Percentiles rank a stretch among this genome's conserved stretches.
Evolutionary conservation across 1,140 invertebrate genomes (phyloP).

Genomic region (Anastrepha ludens): DNA sequence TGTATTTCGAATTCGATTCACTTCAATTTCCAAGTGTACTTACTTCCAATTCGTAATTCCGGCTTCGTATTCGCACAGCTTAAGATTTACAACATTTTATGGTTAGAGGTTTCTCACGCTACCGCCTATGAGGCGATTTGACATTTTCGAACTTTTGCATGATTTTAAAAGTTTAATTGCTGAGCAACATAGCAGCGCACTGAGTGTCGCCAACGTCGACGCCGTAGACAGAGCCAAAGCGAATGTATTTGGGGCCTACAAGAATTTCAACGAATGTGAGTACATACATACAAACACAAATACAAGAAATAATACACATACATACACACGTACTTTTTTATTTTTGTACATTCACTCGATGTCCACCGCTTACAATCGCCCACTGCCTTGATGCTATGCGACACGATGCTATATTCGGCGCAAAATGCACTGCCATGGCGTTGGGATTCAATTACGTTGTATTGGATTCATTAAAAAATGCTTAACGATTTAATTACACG

Average conservation of each 20-base stretch:
- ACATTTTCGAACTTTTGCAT: conserved; percentile 74
- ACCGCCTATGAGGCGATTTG: conserved; percentile 63
- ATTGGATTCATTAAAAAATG: conserved; percentile 52
- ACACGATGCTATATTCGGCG: not conserved
- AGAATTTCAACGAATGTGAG: not conserved
- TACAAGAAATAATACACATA: too few species aligned
- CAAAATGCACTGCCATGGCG: not conserved
- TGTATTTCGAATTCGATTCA: too few species aligned
- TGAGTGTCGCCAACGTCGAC: not conserved
- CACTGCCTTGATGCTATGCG: not conserved
- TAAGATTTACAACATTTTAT: conserved; percentile 56
- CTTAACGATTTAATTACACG: conserved; percentile 53
- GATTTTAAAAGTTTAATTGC: conserved; percentile 72
- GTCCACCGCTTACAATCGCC: not conserved
- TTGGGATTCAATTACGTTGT: conserved; percentile 52
- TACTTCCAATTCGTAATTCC: conserved; percentile 26
- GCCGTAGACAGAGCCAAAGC: not conserved
- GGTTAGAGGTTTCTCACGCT: conserved; percentile 71
- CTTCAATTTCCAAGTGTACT: conserved; percentile 17
- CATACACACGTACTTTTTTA: too few species aligned
- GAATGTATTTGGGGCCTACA: not conserved
- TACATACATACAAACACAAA: not conserved
- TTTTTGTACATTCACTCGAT: not conserved
- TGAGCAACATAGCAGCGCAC: not conserved
- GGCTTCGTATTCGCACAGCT: not conserved